Percentiles rank a stretch among this genome's conserved stretches.
phyloP scores from a whole-genome alignment of 2,113 vertebrate genomes.

The Prinia subflava region DNA sequence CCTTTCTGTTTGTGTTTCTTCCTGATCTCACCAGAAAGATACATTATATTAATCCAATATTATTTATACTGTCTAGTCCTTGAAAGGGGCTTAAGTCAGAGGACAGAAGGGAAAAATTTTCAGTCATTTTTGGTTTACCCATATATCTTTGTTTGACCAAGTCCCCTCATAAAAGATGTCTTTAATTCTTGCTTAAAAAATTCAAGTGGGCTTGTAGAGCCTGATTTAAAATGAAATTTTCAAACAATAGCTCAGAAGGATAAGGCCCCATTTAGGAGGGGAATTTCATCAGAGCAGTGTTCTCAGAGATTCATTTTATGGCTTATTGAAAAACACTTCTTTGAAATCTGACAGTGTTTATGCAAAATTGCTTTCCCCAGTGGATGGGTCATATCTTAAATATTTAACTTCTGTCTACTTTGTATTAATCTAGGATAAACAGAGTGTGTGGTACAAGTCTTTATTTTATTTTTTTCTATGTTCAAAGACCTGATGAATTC shows the following conservation, averaged over 20 bases:
- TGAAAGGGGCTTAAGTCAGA: not conserved
- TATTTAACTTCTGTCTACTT: constrained; percentile 25
- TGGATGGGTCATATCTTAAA: constrained; percentile 40
- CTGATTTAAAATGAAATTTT: constrained; percentile 8
- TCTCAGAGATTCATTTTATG: not conserved
- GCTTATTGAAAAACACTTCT: constrained; percentile 41
- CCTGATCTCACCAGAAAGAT: not conserved
- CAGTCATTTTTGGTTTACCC: constrained; percentile 1
- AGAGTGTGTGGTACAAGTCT: not conserved
- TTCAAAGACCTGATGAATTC: not conserved
- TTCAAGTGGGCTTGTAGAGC: not conserved
- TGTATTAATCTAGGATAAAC: constrained; percentile 14
- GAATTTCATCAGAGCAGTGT: not conserved
- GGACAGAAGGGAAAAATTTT: not conserved
- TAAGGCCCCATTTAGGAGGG: constrained; percentile 12
- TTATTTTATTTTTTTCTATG: not conserved
- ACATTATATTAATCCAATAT: not conserved
- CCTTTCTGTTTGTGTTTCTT: not conserved
- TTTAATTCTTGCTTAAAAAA: not conserved
- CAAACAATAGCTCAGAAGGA: constrained; percentile 32
- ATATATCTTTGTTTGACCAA: not conserved
- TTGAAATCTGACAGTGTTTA: constrained; percentile 51
- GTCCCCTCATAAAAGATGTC: not conserved
- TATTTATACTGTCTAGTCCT: not conserved
- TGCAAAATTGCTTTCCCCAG: not conserved